Evolutionary conservation across 2,888 invertebrate genomes (phyloP), one percentile per base, ranked within the genome.

Genomic region (Macropis europaea): DNA sequence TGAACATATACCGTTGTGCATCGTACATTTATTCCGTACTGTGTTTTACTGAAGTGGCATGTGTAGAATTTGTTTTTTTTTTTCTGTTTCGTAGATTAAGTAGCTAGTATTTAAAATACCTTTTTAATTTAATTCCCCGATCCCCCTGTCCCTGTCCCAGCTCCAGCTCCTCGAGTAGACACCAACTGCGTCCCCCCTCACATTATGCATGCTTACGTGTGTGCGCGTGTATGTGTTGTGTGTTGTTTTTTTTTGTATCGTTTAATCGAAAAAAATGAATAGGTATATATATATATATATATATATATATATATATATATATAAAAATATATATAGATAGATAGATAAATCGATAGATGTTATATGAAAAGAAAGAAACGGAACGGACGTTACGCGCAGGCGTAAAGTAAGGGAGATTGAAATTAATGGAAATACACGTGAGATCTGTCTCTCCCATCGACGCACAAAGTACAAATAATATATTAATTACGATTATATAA

Each of bases 41-140:
- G 77, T 78, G 77, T 76, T 77, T 73, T 76, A 77, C 67, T 77
- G 78, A 79, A 81, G 77, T 86, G 85, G 87, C 87, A 84, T 86
- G 87, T 76, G 82, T 84, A 87, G 86, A 83, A 71, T 73, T 80
- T 72, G 73, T 76, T 76, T 77, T 73, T 74, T 71, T 67, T 50
- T 66, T 73, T 73, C 63, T 70, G 48, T 71, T 57, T 70, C 62
- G 61, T 84, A 78, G 81, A 79, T 81, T 86, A 86, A 86, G 83
- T 83, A 83, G 80, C 70, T 77, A 76, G 81, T 84, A 82, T 75
- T 82, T 85, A 80, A 73, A 69, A 70, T 68, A 72, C 67, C 67
- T 53, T 68, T 60, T 78, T 73, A 75, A 73, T 78, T 69, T 79
- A 72, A 64, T 57, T 75, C 66, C 70, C 52, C 52, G 34, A 42